Base-by-base conservation (phyloP, 2,113 vertebrate genomes). In the Lipotes vexillifer region DNA sequence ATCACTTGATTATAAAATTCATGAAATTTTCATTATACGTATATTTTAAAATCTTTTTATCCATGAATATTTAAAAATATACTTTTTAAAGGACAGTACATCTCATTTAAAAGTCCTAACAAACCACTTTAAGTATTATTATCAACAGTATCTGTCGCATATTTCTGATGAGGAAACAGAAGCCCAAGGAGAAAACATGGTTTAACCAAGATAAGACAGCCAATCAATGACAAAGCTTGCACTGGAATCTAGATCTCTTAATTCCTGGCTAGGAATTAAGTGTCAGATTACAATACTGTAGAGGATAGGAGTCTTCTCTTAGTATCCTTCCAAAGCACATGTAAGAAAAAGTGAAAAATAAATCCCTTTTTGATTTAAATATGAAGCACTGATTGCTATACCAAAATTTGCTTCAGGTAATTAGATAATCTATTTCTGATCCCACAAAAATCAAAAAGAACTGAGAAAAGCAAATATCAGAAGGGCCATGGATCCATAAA, bases 1-100 rank as follows among this genome's bases (percentile, higher is more conserved):
- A 49, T 78, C 12, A 82, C 8, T 49, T 71, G 44, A 71, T 82
- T 78, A 57, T 75, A 88, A 81, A 94, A 90, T 85, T 65, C 77
- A 29, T 55, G 27, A 84, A 52, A 74, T 72, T 95, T 90, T 93
- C 77, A 81, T 68, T 93, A 57, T 21, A n/a, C n/a, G 9, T 61
- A 23, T 83, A 75, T n/a, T 96, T 94, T 75, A 6, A 82, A 81
- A 94, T 96, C 14, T 94, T 90, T 96, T 91, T 90, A 74, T 17
- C 12, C 57, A 96, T 68, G 38, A 82, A 63, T n/a, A n/a, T n/a
- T n/a, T n/a, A n/a, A n/a, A n/a, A n/a, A n/a, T n/a, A n/a, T 38
- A 92, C 38, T 90, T 96, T 90, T 75, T 65, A 87, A 94, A 96
- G 31, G 49, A 90, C 1, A 86, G 9, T 41, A 38, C 23, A 66